phyloP scores from a whole-genome alignment of 2,888 invertebrate species.

The Agonopterix subpropinquella region DNA sequence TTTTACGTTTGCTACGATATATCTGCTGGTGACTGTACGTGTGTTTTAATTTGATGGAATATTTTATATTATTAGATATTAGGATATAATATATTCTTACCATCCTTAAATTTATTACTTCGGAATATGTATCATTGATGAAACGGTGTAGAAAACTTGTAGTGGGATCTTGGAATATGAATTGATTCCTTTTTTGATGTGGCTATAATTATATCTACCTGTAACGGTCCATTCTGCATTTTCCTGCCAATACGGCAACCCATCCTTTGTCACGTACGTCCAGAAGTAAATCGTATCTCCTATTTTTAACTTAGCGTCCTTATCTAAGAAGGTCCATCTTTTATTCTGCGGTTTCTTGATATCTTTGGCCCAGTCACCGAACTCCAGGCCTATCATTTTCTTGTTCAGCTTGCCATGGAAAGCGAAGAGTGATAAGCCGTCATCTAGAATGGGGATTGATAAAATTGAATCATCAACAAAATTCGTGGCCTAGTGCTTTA shows the following conservation, averaged over 20 bases:
- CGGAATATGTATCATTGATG: no score
- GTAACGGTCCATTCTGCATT: slow-evolving; percentile 76
- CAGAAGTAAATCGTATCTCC: slow-evolving; percentile 85
- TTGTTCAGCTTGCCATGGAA: slow-evolving; percentile 85
- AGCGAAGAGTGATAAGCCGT: slow-evolving; percentile 82
- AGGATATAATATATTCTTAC: no score
- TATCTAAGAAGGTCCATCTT: slow-evolving; percentile 80
- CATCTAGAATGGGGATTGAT: slow-evolving; percentile 46
- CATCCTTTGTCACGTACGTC: slow-evolving; percentile 83
- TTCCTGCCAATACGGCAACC: slow-evolving; percentile 80
- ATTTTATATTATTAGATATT: no score
- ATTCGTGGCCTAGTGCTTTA: no score
- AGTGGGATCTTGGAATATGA: no score
- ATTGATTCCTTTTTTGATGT: no score
- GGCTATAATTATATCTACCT: slow-evolving; percentile 33
- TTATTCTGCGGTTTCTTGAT: slow-evolving; percentile 77
- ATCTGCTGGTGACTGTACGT: no score
- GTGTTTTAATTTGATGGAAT: no score
- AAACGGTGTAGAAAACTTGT: no score
- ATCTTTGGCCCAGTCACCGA: slow-evolving; percentile 79
- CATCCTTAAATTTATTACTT: no score
- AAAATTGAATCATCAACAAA: no score
- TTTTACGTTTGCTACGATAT: no score
- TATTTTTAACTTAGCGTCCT: slow-evolving; percentile 69
- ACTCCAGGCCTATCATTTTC: slow-evolving; percentile 81